phyloP scores from a whole-genome alignment of 1,140 invertebrate species.

The Caenorhabditis remanei region DNA sequence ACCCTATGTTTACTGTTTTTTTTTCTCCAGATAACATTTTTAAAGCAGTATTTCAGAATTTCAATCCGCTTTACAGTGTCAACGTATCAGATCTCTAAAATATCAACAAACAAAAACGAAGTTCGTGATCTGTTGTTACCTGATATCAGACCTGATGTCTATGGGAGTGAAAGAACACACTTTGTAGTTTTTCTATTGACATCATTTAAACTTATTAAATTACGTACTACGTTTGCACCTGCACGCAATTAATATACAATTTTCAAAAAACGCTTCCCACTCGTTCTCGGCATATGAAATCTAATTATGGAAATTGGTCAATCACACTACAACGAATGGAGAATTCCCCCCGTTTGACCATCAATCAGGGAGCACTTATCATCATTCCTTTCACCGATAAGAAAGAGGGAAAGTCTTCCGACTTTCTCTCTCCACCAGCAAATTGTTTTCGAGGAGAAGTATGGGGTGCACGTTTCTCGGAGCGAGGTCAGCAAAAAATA shows the following conservation, averaged over 20 bases:
- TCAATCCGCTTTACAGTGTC: no score
- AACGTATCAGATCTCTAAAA: neutral
- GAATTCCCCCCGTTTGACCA: constrained; percentile 14
- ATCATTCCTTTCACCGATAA: neutral
- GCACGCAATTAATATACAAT: neutral
- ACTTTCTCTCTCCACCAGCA: constrained; percentile 51
- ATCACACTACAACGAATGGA: neutral
- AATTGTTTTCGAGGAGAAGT: constrained; percentile 4
- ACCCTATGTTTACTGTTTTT: constrained; percentile 7
- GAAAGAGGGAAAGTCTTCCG: constrained; percentile 23
- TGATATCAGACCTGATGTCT: neutral
- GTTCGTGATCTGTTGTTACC: neutral
- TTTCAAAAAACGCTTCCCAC: constrained; percentile 11
- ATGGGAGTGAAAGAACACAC: neutral
- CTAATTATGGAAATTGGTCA: neutral
- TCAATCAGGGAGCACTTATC: constrained; percentile 45
- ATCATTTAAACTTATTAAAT: constrained; percentile 10
- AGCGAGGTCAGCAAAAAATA: neutral
- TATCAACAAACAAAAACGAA: neutral
- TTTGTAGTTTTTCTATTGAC: neutral
- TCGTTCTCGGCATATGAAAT: neutral
- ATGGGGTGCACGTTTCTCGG: constrained; percentile 42
- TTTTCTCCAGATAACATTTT: neutral
- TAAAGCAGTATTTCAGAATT: neutral
- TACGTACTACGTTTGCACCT: constrained; percentile 25